Percentiles rank a stretch among this genome's conserved stretches.
phyloP scores from a whole-genome alignment of 2,888 invertebrate species.

The Scaptomyza reducta region DNA sequence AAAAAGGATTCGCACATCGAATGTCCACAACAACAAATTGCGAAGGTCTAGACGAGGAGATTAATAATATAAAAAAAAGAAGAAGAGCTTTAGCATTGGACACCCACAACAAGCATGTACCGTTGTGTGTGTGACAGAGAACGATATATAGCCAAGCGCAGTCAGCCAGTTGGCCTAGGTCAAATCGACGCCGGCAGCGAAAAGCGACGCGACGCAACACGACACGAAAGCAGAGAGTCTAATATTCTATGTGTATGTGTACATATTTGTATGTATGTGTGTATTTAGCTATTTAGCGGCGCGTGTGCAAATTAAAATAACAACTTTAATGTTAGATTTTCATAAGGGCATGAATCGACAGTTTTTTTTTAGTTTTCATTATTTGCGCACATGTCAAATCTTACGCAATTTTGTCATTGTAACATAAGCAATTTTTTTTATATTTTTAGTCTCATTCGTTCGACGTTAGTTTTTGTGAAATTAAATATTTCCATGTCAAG shows the following conservation, averaged over 20 bases:
- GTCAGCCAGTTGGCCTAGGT: conserved; percentile 65
- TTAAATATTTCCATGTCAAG: conserved; percentile 58
- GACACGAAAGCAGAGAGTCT: conserved; percentile 22
- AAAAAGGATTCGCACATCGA: conserved; percentile 15
- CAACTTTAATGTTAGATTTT: conserved; percentile 24
- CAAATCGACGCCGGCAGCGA: conserved; percentile 55
- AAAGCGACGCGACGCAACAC: conserved; percentile 2
- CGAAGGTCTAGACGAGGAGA: conserved; percentile 70
- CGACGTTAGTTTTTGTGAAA: conserved; percentile 47
- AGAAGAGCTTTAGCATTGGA: conserved; percentile 14
- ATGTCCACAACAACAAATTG: conserved; percentile 43
- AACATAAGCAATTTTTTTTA: background rate
- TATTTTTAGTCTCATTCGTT: conserved; percentile 5
- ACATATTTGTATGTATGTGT: background rate
- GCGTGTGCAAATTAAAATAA: conserved; percentile 63
- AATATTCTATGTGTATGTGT: conserved; percentile 14
- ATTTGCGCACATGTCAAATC: conserved; percentile 11
- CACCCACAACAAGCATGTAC: conserved; percentile 22
- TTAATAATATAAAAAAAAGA: conserved; percentile 26
- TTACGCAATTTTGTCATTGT: conserved; percentile 45
- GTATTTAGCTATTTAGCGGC: conserved; percentile 5
- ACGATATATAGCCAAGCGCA: conserved; percentile 27
- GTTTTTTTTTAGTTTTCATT: conserved; percentile 11
- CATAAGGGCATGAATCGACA: conserved; percentile 45
- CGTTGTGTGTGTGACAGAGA: conserved; percentile 5